Evolutionary conservation across 2,113 vertebrate species (phyloP).

Genomic region (Sturnira hondurensis): DNA sequence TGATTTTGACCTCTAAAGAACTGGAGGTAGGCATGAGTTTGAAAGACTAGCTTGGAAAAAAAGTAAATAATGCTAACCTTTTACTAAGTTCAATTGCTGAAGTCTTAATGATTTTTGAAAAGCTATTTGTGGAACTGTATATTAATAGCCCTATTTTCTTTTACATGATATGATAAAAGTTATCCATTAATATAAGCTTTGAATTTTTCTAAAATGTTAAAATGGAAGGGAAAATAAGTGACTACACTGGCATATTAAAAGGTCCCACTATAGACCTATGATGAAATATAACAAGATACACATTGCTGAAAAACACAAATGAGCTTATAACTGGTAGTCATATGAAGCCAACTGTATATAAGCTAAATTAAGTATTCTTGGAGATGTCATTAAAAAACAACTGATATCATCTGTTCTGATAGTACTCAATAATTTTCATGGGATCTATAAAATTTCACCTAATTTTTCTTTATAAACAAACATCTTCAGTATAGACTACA

Average conservation of each 20-base stretch:
- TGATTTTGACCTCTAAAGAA: background rate
- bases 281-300: background rate
- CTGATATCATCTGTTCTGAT: background rate
- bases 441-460: background rate
- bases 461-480: conserved; percentile 37
- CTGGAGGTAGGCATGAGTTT: background rate
- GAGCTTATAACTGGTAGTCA: background rate
- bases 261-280: background rate
- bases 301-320: background rate
- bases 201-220: conserved; percentile 4
- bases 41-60: background rate
- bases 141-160: conserved; percentile 1
- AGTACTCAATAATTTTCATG: background rate
- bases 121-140: background rate
- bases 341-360: background rate
- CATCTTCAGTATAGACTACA: background rate
- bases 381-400: background rate
- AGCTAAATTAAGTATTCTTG: background rate
- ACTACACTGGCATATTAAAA: background rate
- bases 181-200: conserved; percentile 13
- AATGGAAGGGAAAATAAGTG: conserved; percentile 26
- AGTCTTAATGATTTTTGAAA: background rate
- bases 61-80: background rate
- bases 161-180: conserved; percentile 10
- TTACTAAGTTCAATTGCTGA: conserved; percentile 1